Conservation (phyloP, 1,140 invertebrate species). For the Pseudobourletiella spinata region DNA sequence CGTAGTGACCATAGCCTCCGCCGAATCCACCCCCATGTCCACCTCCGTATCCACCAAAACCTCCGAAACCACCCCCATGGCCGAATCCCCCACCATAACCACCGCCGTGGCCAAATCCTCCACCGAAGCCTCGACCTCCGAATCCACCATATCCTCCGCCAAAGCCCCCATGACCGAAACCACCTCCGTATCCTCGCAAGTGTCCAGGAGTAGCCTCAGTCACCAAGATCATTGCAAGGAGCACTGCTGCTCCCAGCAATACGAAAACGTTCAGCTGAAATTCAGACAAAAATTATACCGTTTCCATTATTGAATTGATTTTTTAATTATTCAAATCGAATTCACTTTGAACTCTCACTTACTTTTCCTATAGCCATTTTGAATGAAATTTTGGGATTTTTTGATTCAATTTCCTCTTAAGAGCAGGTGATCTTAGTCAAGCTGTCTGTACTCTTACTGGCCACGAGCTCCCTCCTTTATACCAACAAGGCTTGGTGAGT, state of each 20-base stretch:
- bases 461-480: too few species aligned
- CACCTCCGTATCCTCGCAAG: constrained; percentile 3
- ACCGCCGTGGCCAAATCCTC: neutral
- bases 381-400: too few species aligned
- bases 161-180: neutral
- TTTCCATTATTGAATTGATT: too few species aligned
- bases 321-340: too few species aligned
- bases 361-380: too few species aligned
- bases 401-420: too few species aligned
- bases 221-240: neutral
- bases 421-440: too few species aligned
- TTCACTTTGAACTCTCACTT: too few species aligned
- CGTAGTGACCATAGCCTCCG: too few species aligned
- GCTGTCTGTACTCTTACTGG: too few species aligned
- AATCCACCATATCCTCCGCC: neutral
- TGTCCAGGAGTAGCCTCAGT: neutral
- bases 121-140: constrained; percentile 4
- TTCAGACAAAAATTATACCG: neutral
- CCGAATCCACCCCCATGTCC: neutral
- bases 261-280: neutral
- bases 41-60: constrained; percentile 3
- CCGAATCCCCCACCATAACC: constrained; percentile 2
- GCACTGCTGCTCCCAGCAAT: neutral
- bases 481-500: too few species aligned
- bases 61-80: neutral